A percentile compares a stretch with the other conserved stretches of the same genome.
These are phyloP conservation scores for Pollenia amentaria DNA, from an alignment of 2,888 invertebrate species.

Conservation along the genomic window DNA sequence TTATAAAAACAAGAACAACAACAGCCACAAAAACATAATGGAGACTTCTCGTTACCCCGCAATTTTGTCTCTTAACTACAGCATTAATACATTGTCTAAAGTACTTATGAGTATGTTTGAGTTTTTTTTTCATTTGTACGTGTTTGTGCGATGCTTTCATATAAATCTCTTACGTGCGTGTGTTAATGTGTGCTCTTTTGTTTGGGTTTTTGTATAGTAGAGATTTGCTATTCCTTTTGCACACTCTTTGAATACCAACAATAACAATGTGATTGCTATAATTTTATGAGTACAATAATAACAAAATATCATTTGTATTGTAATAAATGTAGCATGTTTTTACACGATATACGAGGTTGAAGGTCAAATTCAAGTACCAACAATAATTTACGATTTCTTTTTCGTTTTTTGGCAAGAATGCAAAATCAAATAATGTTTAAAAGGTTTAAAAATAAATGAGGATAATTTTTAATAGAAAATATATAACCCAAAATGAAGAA, in stretches of 20 bases:
- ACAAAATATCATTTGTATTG: neutral
- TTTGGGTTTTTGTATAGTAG: neutral
- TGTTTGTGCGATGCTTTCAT: neutral
- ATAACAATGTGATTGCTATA: conserved; percentile 3
- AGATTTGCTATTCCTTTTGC: neutral
- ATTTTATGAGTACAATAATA: conserved; percentile 6
- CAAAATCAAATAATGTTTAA: too few relatives aligned
- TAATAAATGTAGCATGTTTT: conserved; percentile 28
- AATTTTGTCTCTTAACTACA: too few relatives aligned
- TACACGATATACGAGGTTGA: conserved; percentile 16
- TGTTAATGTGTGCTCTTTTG: neutral
- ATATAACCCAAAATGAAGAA: too few relatives aligned
- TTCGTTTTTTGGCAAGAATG: neutral
- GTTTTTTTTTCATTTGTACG: neutral
- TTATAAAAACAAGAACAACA: neutral
- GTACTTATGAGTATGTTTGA: too few relatives aligned
- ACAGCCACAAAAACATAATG: neutral
- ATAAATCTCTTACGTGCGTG: neutral
- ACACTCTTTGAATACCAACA: too few relatives aligned
- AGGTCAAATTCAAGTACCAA: conserved; percentile 11
- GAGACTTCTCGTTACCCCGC: neutral
- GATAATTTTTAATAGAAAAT: too few relatives aligned
- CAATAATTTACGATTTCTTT: conserved; percentile 10
- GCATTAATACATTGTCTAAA: too few relatives aligned
- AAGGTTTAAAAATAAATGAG: too few relatives aligned